Conservation (phyloP, 1,140 invertebrate species). For the Drosophila setifemur region DNA sequence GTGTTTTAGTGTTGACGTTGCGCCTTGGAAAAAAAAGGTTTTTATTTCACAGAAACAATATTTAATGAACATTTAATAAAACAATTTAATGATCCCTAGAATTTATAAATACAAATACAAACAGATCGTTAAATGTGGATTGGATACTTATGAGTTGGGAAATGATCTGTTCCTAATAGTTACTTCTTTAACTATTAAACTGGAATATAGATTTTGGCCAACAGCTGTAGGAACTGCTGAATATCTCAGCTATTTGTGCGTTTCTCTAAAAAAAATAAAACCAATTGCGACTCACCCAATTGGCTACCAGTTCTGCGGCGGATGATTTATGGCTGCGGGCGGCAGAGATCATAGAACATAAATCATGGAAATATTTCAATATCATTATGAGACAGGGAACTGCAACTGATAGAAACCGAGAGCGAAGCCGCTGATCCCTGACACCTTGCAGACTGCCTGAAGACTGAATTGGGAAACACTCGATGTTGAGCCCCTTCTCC, state of each 20-base stretch:
- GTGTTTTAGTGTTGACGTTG: not conserved
- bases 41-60: too few species aligned
- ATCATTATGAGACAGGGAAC: constrained; percentile 43
- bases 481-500: too few species aligned
- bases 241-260: not conserved
- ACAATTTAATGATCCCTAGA: too few species aligned
- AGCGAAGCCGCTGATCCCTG: constrained; percentile 35
- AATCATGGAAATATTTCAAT: constrained; percentile 58
- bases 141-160: too few species aligned
- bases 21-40: too few species aligned
- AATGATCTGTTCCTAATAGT: too few species aligned
- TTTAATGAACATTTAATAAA: too few species aligned
- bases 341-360: constrained; percentile 55
- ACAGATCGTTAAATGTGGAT: too few species aligned
- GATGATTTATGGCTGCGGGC: constrained; percentile 54
- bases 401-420: constrained; percentile 49
- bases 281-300: constrained; percentile 28
- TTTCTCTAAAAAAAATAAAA: constrained; percentile 1
- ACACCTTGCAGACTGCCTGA: constrained; percentile 11
- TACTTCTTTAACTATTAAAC: too few species aligned
- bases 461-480: constrained; percentile 28
- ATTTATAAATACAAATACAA: too few species aligned
- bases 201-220: not conserved
- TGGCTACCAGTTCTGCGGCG: constrained; percentile 27
- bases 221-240: not conserved